These are phyloP conservation scores for Agrotis puta DNA, from an alignment of 2,888 invertebrate genomes.

Conservation along the genomic window DNA sequence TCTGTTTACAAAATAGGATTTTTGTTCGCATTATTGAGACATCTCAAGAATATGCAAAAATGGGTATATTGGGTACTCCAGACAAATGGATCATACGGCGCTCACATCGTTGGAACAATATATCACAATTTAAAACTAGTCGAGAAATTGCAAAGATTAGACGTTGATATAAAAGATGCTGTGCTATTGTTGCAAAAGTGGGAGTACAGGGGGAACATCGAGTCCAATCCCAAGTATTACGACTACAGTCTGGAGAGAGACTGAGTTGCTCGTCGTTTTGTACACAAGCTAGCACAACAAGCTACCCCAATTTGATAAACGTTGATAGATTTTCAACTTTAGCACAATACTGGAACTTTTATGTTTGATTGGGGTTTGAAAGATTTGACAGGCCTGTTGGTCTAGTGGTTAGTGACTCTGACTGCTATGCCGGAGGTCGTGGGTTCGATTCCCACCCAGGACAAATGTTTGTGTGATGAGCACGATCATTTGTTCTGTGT, in stretches of 20 bases:
- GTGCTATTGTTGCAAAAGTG: neutral
- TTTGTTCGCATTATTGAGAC: conserved; percentile 61
- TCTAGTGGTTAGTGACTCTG: too few species aligned
- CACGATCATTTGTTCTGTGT: too few species aligned
- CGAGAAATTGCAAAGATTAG: conserved; percentile 68
- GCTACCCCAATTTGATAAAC: too few species aligned
- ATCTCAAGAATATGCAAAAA: conserved; percentile 39
- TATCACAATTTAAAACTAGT: conserved; percentile 66
- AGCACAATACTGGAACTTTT: too few species aligned
- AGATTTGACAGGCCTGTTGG: too few species aligned
- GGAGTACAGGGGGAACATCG: conserved; percentile 33
- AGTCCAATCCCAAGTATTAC: conserved; percentile 25
- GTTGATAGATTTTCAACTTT: too few species aligned
- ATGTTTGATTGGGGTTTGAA: too few species aligned
- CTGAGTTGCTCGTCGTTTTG: neutral
- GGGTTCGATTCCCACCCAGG: too few species aligned
- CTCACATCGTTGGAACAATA: fast-evolving
- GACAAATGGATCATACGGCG: fast-evolving
- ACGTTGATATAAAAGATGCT: conserved; percentile 54
- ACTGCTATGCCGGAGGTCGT: too few species aligned
- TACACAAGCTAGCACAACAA: too few species aligned
- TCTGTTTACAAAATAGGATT: conserved; percentile 72
- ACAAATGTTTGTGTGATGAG: too few species aligned
- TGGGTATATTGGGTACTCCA: neutral
- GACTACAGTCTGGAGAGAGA: conserved; percentile 13